Evolutionary conservation across 30 jellyfish, hydroid and myxozoan genomes (phyloP).

Genomic region (Sanderia malayensis): DNA sequence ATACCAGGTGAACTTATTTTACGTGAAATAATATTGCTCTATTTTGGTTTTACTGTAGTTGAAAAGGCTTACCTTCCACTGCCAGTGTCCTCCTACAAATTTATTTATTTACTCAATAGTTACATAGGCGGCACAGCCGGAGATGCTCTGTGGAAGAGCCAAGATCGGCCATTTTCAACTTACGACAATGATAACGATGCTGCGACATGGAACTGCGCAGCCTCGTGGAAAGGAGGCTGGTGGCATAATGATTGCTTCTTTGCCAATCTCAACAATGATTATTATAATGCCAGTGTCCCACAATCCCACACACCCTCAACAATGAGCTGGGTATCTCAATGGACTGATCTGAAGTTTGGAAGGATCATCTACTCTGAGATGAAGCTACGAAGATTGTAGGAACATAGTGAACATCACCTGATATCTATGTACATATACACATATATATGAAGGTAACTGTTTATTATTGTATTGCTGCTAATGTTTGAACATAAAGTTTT

Average conservation of each 20-base stretch:
- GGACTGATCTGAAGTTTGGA: neutral
- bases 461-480: too few relatives aligned
- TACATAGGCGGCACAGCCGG: slow-evolving; percentile 14
- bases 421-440: too few relatives aligned
- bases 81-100: too few relatives aligned
- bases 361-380: neutral
- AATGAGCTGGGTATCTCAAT: neutral
- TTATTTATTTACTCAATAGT: too few relatives aligned
- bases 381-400: slow-evolving; percentile 4
- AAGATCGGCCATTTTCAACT: slow-evolving; percentile 10
- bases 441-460: too few relatives aligned
- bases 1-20: neutral
- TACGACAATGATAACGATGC: slow-evolving; percentile 30
- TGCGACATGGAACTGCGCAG: slow-evolving; percentile 16
- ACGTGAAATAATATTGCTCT: too few relatives aligned
- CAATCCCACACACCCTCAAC: neutral
- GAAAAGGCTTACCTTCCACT: too few relatives aligned
- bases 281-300: neutral
- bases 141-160: neutral
- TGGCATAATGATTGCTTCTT: slow-evolving; percentile 28
- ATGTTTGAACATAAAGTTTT: too few relatives aligned
- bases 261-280: slow-evolving; percentile 17
- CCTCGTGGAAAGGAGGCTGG: slow-evolving; percentile 25
- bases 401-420: too few relatives aligned
- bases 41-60: too few relatives aligned